Base-by-base conservation (phyloP, 2,113 vertebrate species). In the Megatriorchis doriae region DNA sequence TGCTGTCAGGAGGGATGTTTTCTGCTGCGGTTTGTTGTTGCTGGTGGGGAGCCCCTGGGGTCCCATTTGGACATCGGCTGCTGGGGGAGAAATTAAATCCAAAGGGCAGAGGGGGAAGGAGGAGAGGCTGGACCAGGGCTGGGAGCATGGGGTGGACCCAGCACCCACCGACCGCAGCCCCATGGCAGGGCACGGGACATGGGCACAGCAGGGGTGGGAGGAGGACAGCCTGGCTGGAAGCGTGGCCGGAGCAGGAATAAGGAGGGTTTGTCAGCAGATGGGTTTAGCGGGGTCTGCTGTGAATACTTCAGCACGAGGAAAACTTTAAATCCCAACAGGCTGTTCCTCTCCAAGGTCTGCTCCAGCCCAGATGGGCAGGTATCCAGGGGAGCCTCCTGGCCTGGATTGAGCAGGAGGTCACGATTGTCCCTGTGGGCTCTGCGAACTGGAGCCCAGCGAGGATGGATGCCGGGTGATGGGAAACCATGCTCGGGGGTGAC, bases 71-170 rank as follows among this genome's bases (percentile, higher is more conserved):
- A 83, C 80, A 73, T 58, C 0, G 2, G 42, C 62, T 84, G 80
- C 21, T 1, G 12, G 10, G 48, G 52, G 23, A 92, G 75, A 92
- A 86, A 94, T 50, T 9, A 38, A 66, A 95, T 58, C 67, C 93
- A 96, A 86, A 95, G 95, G 91, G 96, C 96, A 65, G 50, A 29
- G 17, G 12, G 65, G 71, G 82, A 82, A 96, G 67, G 80, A 92
- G 70, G 47, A 94, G 70, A 82, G n/a, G 67, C 86, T 93, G 88
- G 67, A 88, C 61, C 0, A 3, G 36, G 45, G 23, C 53, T 91
- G 87, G 52, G 52, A 86, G 53, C 7, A 3, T 0, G 6, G 78
- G 15, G 20, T 8, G 38, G 43, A 43, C 13, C 13, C 6, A 1
- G 74, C 59, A 67, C 16, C n/a, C 82, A 16, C n/a, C 1, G 2